Conservation (phyloP, 2,797 vertebrate genomes). For the Microctenopoma lineatum region DNA sequence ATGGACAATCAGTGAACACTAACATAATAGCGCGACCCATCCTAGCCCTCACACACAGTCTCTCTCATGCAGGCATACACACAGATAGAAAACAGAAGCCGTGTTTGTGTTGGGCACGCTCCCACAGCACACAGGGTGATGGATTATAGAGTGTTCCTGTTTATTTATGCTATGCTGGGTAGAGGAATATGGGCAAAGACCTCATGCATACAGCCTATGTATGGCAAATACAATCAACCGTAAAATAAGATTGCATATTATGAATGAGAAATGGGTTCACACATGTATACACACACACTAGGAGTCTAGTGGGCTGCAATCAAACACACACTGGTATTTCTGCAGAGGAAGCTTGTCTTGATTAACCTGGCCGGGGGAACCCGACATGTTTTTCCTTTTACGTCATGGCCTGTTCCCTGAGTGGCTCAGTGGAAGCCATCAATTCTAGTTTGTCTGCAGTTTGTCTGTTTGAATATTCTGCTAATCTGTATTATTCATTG, state of each 20-base stretch:
- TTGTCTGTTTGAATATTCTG: conserved; percentile 73
- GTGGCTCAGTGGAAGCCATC: conserved; percentile 77
- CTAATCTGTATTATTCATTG: conserved; percentile 68
- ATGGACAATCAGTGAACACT: conserved; percentile 64
- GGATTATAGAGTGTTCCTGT: conserved; percentile 81
- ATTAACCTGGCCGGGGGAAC: conserved; percentile 78
- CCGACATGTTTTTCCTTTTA: conserved; percentile 77
- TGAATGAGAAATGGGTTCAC: conserved; percentile 79
- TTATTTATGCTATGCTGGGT: conserved; percentile 82
- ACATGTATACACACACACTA: conserved; percentile 35
- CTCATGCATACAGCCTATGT: conserved; percentile 64
- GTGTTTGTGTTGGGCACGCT: conserved; percentile 80
- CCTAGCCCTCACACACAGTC: conserved; percentile 63
- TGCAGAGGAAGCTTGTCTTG: conserved; percentile 75
- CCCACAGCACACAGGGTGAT: conserved; percentile 78
- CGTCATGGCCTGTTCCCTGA: conserved; percentile 74
- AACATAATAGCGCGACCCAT: conserved; percentile 67
- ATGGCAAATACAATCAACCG: conserved; percentile 75
- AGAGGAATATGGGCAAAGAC: conserved; percentile 69
- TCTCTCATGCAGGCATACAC: conserved; percentile 34
- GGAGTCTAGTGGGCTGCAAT: conserved; percentile 37
- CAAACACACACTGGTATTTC: conserved; percentile 47
- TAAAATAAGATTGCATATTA: conserved; percentile 79
- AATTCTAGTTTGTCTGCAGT: conserved; percentile 79
- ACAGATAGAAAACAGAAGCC: conserved; percentile 87